Evolutionary conservation across 1,140 invertebrate genomes (phyloP).

Genomic region (Pantala flavescens): DNA sequence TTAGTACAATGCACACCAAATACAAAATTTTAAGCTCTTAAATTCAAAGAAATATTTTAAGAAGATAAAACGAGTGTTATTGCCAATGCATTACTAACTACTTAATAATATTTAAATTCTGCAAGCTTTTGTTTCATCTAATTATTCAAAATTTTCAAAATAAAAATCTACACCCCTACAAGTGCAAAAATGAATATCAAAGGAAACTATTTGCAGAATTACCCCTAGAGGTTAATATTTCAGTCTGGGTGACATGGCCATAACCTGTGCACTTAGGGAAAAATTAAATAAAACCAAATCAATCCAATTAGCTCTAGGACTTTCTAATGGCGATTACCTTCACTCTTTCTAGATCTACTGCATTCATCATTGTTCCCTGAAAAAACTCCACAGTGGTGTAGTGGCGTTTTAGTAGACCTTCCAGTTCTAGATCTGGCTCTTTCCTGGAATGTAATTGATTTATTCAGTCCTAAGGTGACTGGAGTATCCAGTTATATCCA

Average conservation of each 20-base stretch:
- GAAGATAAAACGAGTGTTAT: slow-evolving; percentile 7
- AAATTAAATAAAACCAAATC: not conserved
- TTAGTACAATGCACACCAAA: not conserved
- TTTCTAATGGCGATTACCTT: slow-evolving; percentile 58
- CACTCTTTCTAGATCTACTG: slow-evolving; percentile 96
- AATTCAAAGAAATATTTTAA: not conserved
- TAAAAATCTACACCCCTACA: slow-evolving; percentile 8
- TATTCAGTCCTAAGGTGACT: not conserved
- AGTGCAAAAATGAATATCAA: slow-evolving; percentile 10
- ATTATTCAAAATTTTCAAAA: not conserved
- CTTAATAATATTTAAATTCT: not conserved
- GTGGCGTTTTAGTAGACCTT: slow-evolving; percentile 96
- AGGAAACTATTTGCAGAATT: not conserved
- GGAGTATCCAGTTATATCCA: not conserved
- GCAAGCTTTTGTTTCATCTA: slow-evolving; percentile 4
- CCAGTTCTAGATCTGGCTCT: slow-evolving; percentile 93
- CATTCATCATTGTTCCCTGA: slow-evolving; percentile 99
- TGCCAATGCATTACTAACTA: not conserved
- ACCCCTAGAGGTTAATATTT: slow-evolving; percentile 1
- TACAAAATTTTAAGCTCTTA: slow-evolving; percentile 3
- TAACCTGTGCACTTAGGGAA: not conserved
- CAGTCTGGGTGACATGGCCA: slow-evolving; percentile 2
- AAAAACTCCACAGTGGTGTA: slow-evolving; percentile 99
- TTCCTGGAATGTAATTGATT: slow-evolving; percentile 52
- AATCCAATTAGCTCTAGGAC: not conserved